Evolutionary conservation across 2,888 invertebrate species (phyloP).

Genomic region (Rhynchonema sp.): DNA sequence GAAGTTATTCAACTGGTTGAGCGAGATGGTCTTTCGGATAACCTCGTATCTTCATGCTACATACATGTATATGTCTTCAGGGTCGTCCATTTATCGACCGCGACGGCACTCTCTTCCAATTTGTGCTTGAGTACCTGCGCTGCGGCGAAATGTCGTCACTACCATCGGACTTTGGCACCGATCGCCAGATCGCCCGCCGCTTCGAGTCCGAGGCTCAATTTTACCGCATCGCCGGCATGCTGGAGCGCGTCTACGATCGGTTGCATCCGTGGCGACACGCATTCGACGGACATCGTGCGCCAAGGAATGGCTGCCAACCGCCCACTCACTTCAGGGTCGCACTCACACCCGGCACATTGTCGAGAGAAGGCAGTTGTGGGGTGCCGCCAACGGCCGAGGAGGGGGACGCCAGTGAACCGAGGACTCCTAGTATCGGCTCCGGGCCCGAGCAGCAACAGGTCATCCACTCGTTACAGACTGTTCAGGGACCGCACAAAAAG

Average conservation of each 20-base stretch:
- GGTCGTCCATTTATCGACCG: conserved; percentile 1
- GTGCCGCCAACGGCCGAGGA: no score
- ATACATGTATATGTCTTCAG: no score
- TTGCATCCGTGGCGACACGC: neutral
- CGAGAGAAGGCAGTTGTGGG: no score
- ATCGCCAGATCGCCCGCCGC: neutral
- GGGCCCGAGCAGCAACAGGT: no score
- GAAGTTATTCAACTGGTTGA: no score
- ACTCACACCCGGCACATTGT: no score
- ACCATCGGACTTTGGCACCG: neutral
- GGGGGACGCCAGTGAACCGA: neutral
- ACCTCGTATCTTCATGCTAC: no score
- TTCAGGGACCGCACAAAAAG: neutral
- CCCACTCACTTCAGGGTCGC: no score
- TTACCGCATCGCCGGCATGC: neutral
- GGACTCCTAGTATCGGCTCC: neutral
- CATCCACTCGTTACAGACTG: no score
- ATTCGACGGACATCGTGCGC: neutral
- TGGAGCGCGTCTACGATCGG: neutral
- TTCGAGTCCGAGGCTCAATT: neutral
- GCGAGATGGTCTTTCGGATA: no score
- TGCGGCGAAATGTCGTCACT: neutral
- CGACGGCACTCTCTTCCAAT: neutral
- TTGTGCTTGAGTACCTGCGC: neutral
- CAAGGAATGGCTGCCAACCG: neutral